Evolutionary conservation across 2,797 vertebrate species (phyloP).

Genomic region (Sphenopsis melanotis): DNA sequence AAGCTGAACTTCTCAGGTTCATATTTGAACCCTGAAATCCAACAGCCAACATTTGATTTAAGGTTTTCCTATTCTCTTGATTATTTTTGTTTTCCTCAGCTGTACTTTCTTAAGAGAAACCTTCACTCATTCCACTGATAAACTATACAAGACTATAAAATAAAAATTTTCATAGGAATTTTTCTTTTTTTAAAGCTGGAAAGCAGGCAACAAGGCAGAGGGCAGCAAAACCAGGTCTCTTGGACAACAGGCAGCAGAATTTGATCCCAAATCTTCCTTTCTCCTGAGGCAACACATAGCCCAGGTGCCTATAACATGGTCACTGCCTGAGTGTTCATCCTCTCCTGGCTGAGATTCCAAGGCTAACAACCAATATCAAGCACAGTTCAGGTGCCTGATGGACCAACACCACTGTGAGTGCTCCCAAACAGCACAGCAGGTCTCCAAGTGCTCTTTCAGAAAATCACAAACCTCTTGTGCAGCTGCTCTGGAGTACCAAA

Average conservation of each 20-base stretch:
- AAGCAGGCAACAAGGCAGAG: neutral
- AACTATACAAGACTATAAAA: neutral
- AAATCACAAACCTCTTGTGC: neutral
- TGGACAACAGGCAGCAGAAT: neutral
- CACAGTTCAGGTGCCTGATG: neutral
- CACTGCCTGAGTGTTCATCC: neutral
- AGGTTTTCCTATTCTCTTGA: neutral
- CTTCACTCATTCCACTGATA: neutral
- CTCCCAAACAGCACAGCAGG: neutral
- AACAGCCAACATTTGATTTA: neutral
- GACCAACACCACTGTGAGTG: neutral
- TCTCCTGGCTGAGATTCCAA: neutral
- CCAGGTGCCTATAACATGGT: neutral
- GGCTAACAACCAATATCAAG: neutral
- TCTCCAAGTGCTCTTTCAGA: neutral
- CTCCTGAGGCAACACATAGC: neutral
- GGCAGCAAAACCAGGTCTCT: neutral
- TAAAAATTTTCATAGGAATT: neutral
- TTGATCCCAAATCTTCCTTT: neutral
- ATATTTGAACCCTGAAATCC: neutral
- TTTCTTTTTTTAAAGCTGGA: neutral
- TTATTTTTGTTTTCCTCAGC: neutral
- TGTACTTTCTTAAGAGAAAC: neutral
- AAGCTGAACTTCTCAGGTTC: neutral
- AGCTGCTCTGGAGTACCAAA: neutral